Conservation (phyloP, 2,113 vertebrate genomes). For the Pontoporia blainvillei region DNA sequence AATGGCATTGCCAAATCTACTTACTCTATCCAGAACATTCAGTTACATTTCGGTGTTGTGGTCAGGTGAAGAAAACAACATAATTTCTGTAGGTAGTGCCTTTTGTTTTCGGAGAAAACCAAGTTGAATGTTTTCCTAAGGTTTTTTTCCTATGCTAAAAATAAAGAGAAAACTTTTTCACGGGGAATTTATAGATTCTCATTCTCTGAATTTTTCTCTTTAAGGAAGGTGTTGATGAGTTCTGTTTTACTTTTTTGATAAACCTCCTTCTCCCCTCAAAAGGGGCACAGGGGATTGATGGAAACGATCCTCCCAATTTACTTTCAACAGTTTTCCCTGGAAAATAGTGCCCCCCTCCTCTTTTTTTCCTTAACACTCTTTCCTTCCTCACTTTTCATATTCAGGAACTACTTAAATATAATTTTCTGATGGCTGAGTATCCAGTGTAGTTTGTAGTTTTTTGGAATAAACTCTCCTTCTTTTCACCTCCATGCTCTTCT, state of each 20-base stretch:
- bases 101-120: not conserved
- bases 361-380: too few species aligned
- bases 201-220: not conserved
- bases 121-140: not conserved
- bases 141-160: not conserved
- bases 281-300: rapidly evolving
- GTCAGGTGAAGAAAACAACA: rapidly evolving
- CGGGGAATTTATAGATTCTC: not conserved
- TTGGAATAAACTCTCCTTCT: not conserved
- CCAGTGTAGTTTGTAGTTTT: not conserved
- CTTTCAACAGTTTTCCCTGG: not conserved
- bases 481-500: not conserved
- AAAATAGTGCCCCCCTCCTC: not conserved
- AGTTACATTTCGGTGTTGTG: not conserved
- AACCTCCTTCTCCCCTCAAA: not conserved
- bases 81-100: not conserved
- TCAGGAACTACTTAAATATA: not conserved
- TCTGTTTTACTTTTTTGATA: not conserved
- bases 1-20: not conserved
- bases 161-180: not conserved
- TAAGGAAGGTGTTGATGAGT: not conserved
- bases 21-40: not conserved
- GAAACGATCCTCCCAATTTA: not conserved
- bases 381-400: not conserved
- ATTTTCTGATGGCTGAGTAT: not conserved